Base-by-base conservation (phyloP, 2,888 invertebrate species). In the Muschampia plurimacula region DNA sequence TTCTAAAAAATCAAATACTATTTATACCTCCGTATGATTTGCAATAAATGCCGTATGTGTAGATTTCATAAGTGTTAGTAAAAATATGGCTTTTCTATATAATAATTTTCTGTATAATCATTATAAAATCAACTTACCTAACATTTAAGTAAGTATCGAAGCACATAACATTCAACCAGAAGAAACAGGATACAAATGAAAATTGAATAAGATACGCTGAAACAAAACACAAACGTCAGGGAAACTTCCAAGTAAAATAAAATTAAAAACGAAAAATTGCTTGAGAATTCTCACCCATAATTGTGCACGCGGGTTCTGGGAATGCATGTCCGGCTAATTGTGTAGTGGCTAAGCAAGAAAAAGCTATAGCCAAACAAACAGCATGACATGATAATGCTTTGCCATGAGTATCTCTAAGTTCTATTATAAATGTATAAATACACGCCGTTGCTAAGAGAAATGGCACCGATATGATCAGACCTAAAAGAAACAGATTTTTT, bases 131-230 rank as follows among this genome's bases (percentile, higher is more conserved):
- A 49, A 44, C 95, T 93, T 82, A 95, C 95, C 91, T 88, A 67
- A 96, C 95, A 78, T 95, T 94, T 77, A 95, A 86, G 89, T 95
- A 96, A 71, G 95, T 96, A 86, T 96, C 96, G 82, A 96, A 95
- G 84, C 96, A 96, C 95, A 96, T 95, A 63, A 96, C 95, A 85
- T 96, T 96, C 74, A 96, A 87, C 96, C 96, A 96, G 89, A 96
- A 96, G 88, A 96, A 96, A 81, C 96, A 95, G 55, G 96, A 95
- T 66, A 96, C 92, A 86, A 96, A 96, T 2, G 95, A 95, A 82
- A 96, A 95, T 84, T 96, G 96, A 80, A 96, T 96, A 78, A 95
- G 85, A 85, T 96, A 96, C 10, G 96, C 96, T 96, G 94, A 78
- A 95, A 95, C 77, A 85, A 86, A 86, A 78, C 22, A 39, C 44